These are phyloP conservation scores for Gallinago nigripennis DNA, from an alignment of 2,797 vertebrate genomes.

Conservation along the genomic window DNA sequence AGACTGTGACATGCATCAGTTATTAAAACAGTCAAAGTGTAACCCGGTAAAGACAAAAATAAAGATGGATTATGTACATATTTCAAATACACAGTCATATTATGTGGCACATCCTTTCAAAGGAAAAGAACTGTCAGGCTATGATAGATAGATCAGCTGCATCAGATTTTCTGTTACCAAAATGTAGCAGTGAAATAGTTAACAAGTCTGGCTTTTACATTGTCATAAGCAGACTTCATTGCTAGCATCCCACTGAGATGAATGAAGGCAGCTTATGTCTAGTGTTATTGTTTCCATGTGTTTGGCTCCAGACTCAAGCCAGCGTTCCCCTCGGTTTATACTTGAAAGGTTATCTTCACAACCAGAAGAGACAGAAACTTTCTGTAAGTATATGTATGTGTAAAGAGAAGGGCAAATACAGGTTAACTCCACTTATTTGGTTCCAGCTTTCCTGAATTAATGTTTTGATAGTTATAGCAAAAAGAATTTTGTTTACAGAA, in stretches of 20 bases:
- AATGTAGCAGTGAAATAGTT: slow-evolving; percentile 54
- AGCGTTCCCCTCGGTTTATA: slow-evolving; percentile 72
- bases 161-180: neutral
- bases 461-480: slow-evolving; percentile 35
- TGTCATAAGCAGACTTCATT: slow-evolving; percentile 63
- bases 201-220: slow-evolving; percentile 46
- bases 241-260: slow-evolving; percentile 68
- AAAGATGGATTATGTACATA: neutral
- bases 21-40: neutral
- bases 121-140: neutral
- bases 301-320: slow-evolving; percentile 64
- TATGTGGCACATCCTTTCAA: neutral
- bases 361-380: slow-evolving; percentile 66
- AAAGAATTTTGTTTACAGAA: slow-evolving; percentile 54
- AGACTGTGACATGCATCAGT: neutral
- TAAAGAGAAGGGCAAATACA: slow-evolving; percentile 47
- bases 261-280: slow-evolving; percentile 70
- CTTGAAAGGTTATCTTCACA: slow-evolving; percentile 76
- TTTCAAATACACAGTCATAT: neutral
- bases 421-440: slow-evolving; percentile 37
- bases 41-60: neutral
- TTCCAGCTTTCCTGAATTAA: slow-evolving; percentile 44
- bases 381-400: slow-evolving; percentile 49
- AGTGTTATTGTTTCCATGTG: slow-evolving; percentile 73
- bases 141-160: neutral